Evolutionary conservation across 2,888 invertebrate genomes (phyloP).

Genomic region (Meandrusa payeni): DNA sequence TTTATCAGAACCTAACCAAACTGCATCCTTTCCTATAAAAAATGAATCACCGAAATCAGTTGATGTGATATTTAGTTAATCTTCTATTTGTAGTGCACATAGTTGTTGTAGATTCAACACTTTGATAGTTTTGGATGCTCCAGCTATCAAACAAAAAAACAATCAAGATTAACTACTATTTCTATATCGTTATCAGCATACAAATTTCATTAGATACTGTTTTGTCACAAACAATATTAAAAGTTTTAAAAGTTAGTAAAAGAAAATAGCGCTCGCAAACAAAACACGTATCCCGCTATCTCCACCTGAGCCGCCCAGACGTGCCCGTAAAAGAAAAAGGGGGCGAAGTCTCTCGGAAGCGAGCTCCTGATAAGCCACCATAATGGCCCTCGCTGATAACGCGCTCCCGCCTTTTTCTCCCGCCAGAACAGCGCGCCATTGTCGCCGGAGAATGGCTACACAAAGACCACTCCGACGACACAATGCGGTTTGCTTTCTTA

Average conservation of each 20-base stretch:
- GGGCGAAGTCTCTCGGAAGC: conserved; percentile 67
- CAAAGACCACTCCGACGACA: conserved; percentile 51
- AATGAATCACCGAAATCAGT: too few relatives aligned
- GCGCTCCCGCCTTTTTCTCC: conserved; percentile 77
- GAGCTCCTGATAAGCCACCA: conserved; percentile 76
- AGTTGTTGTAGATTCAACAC: too few relatives aligned
- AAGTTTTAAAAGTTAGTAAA: conserved; percentile 23
- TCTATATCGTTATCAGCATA: too few relatives aligned
- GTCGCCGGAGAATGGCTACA: conserved; percentile 62
- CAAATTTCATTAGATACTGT: too few relatives aligned
- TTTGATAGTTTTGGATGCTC: too few relatives aligned
- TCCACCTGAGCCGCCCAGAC: conserved; percentile 54
- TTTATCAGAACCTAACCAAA: too few relatives aligned
- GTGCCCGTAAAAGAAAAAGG: conserved; percentile 79
- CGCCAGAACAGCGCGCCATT: conserved; percentile 74
- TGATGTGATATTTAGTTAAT: too few relatives aligned
- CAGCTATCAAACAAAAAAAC: too few relatives aligned
- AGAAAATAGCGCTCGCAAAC: conserved; percentile 33
- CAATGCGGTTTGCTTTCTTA: conserved; percentile 46
- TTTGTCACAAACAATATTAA: conserved; percentile 5
- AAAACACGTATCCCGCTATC: conserved; percentile 44
- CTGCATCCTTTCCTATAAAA: too few relatives aligned
- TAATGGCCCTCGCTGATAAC: conserved; percentile 77
- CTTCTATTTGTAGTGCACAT: too few relatives aligned
- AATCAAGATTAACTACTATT: too few relatives aligned